Evolutionary conservation across 2,113 vertebrate genomes (phyloP).

Genomic region (Chaetorhynchus papuensis): DNA sequence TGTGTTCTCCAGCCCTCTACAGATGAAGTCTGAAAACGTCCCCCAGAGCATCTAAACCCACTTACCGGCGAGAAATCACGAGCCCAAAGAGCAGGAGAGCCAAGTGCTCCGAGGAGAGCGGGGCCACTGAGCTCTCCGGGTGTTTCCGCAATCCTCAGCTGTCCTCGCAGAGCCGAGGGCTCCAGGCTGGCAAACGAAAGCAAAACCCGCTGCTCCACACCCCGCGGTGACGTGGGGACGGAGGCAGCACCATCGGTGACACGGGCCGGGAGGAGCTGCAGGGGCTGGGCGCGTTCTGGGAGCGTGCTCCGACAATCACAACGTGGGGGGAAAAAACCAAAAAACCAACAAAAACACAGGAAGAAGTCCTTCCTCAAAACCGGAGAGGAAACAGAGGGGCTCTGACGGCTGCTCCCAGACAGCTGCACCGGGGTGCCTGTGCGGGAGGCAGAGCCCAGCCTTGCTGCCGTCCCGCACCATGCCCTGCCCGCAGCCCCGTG

Average conservation of each 20-base stretch:
- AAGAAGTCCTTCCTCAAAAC: neutral
- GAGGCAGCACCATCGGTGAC: neutral
- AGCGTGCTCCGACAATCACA: fast-evolving
- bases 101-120: fast-evolving
- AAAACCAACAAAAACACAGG: neutral
- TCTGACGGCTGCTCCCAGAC: neutral
- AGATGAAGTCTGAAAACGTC: neutral
- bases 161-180: neutral
- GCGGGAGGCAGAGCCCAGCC: neutral
- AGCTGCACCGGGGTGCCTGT: fast-evolving
- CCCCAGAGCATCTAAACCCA: neutral
- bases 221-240: neutral
- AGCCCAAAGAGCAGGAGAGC: neutral
- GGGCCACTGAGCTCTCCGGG: neutral
- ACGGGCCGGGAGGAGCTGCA: neutral
- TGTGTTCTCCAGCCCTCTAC: fast-evolving
- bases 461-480: neutral
- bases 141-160: neutral
- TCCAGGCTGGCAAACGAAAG: neutral
- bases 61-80: neutral
- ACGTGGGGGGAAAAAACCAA: fast-evolving
- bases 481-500: fast-evolving
- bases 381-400: fast-evolving
- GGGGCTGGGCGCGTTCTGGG: fast-evolving
- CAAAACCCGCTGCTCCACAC: neutral